These are phyloP conservation scores for Drosophila peninsularis DNA, from an alignment of 2,888 invertebrate genomes.

Conservation along the genomic window DNA sequence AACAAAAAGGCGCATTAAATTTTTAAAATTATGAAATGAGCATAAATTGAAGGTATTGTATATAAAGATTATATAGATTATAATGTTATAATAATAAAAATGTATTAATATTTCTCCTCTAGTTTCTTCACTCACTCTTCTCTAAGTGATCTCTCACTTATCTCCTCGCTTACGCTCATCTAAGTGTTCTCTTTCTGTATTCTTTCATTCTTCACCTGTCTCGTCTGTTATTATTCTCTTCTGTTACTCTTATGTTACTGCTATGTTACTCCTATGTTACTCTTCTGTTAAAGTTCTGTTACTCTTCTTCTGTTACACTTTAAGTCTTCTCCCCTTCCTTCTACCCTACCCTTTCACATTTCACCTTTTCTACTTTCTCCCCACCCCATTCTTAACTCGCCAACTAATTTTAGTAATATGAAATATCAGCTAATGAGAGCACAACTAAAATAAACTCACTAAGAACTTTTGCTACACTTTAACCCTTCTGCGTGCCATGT, in stretches of 20 bases:
- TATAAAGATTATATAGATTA: too few relatives aligned
- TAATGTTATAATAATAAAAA: too few relatives aligned
- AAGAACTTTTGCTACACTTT: neutral
- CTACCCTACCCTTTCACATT: neutral
- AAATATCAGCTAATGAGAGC: neutral
- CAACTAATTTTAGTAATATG: neutral
- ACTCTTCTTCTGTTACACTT: neutral
- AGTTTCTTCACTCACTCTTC: neutral
- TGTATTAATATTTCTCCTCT: too few relatives aligned
- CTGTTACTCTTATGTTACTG: too few relatives aligned
- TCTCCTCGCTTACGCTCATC: neutral
- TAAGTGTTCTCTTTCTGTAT: neutral
- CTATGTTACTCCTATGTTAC: too few relatives aligned
- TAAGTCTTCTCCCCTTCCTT: neutral
- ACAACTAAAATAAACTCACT: neutral
- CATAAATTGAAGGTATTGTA: too few relatives aligned
- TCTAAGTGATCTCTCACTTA: neutral
- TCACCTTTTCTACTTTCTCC: too few relatives aligned
- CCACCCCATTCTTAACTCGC: neutral
- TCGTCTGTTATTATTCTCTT: too few relatives aligned
- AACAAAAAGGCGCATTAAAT: too few relatives aligned
- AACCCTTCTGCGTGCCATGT: constrained; percentile 1
- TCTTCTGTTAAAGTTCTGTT: too few relatives aligned
- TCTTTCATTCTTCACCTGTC: neutral
- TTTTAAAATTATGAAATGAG: too few relatives aligned